Evolutionary conservation across 2,888 invertebrate species (phyloP).

Genomic region (Hecatera dysodea): DNA sequence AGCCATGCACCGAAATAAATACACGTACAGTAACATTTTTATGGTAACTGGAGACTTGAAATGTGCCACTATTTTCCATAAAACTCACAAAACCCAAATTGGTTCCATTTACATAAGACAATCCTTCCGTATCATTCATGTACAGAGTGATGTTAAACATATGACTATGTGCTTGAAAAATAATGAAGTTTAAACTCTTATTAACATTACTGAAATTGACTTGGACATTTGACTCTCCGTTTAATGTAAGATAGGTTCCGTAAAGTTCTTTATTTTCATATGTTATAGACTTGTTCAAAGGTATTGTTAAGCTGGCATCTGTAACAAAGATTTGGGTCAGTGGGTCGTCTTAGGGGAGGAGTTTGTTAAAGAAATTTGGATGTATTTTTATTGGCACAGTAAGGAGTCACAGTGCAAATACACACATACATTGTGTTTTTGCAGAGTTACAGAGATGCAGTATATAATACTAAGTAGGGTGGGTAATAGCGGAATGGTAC

Average conservation of each 20-base stretch:
- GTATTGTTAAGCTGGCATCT: conserved; percentile 78
- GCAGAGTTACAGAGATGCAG: too few species aligned
- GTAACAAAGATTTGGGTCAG: conserved; percentile 74
- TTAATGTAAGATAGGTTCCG: conserved; percentile 74
- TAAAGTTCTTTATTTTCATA: conserved; percentile 77
- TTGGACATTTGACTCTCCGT: conserved; percentile 73
- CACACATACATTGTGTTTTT: too few species aligned
- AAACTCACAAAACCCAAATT: conserved; percentile 91
- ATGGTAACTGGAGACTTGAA: conserved; percentile 87
- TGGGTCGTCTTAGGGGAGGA: too few species aligned
- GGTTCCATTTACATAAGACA: conserved; percentile 85
- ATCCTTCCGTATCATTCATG: conserved; percentile 73
- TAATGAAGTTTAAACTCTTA: conserved; percentile 87
- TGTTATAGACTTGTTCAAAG: conserved; percentile 76
- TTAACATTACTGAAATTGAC: conserved; percentile 86
- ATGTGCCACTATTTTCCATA: conserved; percentile 73
- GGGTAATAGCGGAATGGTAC: not conserved
- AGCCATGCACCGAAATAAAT: conserved; percentile 90
- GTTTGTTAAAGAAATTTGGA: not conserved
- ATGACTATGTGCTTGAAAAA: conserved; percentile 93
- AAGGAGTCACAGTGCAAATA: not conserved
- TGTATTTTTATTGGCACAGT: too few species aligned
- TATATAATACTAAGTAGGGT: not conserved
- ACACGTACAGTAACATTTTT: conserved; percentile 72
- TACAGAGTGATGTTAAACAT: conserved; percentile 90